Conservation (phyloP, 2,888 invertebrate genomes). For the Clistopyga incitator region DNA sequence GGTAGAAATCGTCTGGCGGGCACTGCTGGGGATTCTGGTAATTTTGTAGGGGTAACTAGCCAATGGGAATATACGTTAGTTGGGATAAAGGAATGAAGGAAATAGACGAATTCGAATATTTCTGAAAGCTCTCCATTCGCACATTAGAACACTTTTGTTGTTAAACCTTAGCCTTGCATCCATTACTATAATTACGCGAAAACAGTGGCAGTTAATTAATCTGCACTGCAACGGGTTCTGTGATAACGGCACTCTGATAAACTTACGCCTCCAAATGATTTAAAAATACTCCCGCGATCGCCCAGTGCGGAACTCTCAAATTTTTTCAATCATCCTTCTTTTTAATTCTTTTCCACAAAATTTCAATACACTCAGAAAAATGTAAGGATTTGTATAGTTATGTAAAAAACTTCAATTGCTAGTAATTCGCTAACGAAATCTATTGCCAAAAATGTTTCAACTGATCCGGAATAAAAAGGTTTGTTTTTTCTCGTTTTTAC, state of each 20-base stretch:
- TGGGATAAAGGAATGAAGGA: too few species aligned
- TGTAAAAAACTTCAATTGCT: neutral
- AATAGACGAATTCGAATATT: too few species aligned
- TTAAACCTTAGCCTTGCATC: neutral
- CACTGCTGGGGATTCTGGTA: too few species aligned
- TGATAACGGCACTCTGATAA: neutral
- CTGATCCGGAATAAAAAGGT: too few species aligned
- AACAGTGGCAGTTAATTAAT: neutral
- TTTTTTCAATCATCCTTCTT: too few species aligned
- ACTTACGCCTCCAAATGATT: constrained; percentile 6
- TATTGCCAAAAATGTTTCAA: neutral
- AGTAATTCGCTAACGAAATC: neutral
- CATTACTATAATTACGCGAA: neutral
- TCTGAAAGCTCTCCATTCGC: neutral
- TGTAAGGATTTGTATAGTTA: too few species aligned
- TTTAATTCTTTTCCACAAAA: too few species aligned
- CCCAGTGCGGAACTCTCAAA: neutral
- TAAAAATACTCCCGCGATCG: neutral
- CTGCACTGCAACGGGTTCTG: neutral
- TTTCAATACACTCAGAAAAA: too few species aligned
- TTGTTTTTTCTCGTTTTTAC: neutral
- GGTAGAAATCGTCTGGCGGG: too few species aligned
- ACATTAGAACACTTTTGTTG: neutral
- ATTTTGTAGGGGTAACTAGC: too few species aligned
- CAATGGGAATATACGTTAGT: too few species aligned